Percentiles rank a stretch among this genome's conserved stretches.
Conservation (phyloP, 2,797 vertebrate species). For the Catostomus latipinnis region DNA sequence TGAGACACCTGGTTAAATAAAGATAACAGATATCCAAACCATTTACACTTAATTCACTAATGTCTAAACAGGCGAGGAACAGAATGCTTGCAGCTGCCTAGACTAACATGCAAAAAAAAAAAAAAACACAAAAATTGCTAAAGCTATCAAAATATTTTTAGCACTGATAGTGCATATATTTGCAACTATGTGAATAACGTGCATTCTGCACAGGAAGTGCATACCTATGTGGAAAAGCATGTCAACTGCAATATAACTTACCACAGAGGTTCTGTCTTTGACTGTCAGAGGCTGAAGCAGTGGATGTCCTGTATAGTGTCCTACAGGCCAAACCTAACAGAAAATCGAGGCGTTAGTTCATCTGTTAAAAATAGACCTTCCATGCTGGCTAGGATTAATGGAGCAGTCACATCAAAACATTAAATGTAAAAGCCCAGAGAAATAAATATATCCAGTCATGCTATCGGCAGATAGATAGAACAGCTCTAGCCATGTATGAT, state of each 20-base stretch:
- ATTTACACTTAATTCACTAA: too few relatives aligned
- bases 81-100: too few relatives aligned
- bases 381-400: constrained; percentile 27
- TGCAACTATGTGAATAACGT: neutral
- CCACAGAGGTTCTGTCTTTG: constrained; percentile 68
- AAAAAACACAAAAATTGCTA: too few relatives aligned
- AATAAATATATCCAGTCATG: constrained; percentile 52
- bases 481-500: constrained; percentile 28
- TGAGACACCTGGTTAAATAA: too few relatives aligned
- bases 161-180: neutral
- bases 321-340: constrained; percentile 73
- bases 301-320: constrained; percentile 71
- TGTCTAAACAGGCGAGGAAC: too few relatives aligned
- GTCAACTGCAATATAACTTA: constrained; percentile 59
- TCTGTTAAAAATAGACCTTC: constrained; percentile 29
- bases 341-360: constrained; percentile 38
- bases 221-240: neutral
- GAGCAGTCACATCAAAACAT: constrained; percentile 50
- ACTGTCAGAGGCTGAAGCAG: constrained; percentile 62
- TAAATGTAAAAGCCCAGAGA: constrained; percentile 37
- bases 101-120: too few relatives aligned
- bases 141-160: neutral
- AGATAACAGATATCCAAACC: too few relatives aligned
- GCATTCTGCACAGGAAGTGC: neutral
- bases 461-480: constrained; percentile 33